Evolutionary conservation across 2,113 vertebrate genomes (phyloP), one percentile per base, ranked within the genome.

Genomic region (Cyanoliseus patagonus): DNA sequence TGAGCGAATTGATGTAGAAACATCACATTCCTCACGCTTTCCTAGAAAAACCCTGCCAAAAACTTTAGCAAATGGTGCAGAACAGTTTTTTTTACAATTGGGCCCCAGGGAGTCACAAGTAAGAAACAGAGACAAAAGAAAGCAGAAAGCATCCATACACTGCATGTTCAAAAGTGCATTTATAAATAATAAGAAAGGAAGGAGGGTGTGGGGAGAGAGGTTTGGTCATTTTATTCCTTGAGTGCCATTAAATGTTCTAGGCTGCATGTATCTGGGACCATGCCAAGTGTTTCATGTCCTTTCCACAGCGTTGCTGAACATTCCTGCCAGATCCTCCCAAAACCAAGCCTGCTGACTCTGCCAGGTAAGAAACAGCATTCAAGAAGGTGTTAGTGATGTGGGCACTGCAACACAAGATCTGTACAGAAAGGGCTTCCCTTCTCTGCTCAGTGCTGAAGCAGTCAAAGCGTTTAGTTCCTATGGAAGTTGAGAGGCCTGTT

Each of bases 221-320:
- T 94, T 88, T 96, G 92, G 95, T 88, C 74, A 23, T 91, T 93
- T 88, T 47, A 73, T 90, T 92, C 86, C 83, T 46, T 64, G 90
- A 90, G 86, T 78, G 83, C 52, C 31, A 44, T 88, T 95, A 92
- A 93, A 81, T 37, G 69, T 95, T 96, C 80, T 92, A 94, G 86
- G 52, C 88, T 92, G 83, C 12, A 7, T 64, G 42, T 68, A 84
- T 64, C 86, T 97, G 95, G 90, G 66, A 82, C 28, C 3, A 1
- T 68, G 91, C 95, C 94, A 96, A 86, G 41, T 94, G 73, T 93
- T 96, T 96, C 90, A 96, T 90, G 94, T 93, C 88, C 82, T 88
- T 92, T 97, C 72, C 64, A 68, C 0, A 0, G 55, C 66, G 52
- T 31, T 95, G 88, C 80, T 90, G 86, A 94, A 72, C 51, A 68